phyloP scores from a whole-genome alignment of 2,888 invertebrate species.

The Mongoloraphidia duomilia region DNA sequence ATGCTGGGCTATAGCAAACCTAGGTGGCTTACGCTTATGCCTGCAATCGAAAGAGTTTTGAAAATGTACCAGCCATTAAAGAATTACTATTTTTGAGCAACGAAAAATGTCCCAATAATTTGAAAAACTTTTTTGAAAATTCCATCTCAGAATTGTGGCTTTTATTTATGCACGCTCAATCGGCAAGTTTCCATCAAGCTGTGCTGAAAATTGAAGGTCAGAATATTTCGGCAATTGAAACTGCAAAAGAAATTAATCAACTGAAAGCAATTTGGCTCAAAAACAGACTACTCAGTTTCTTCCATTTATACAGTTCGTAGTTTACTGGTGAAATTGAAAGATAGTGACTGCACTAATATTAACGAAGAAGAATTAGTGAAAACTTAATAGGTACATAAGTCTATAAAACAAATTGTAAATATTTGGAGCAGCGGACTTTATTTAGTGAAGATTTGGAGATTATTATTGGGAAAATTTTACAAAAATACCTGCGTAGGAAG shows the following conservation, averaged over 20 bases:
- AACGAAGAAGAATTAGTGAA: slow-evolving; percentile 17
- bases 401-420: slow-evolving; percentile 18
- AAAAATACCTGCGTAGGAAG: slow-evolving; percentile 16
- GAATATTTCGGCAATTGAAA: slow-evolving; percentile 16
- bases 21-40: slow-evolving; percentile 18
- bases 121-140: slow-evolving; percentile 19
- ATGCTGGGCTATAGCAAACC: slow-evolving; percentile 15
- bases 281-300: slow-evolving; percentile 13
- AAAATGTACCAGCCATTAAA: slow-evolving; percentile 22
- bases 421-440: slow-evolving; percentile 16
- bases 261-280: slow-evolving; percentile 14
- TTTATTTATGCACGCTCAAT: slow-evolving; percentile 17
- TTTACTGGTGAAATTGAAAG: slow-evolving; percentile 16
- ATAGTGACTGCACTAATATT: slow-evolving; percentile 17
- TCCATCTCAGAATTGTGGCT: slow-evolving; percentile 19
- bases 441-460: slow-evolving; percentile 17
- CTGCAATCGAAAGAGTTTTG: slow-evolving; percentile 16
- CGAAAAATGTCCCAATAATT: slow-evolving; percentile 18
- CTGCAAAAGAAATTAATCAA: slow-evolving; percentile 17
- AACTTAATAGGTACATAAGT: slow-evolving; percentile 9
- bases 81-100: slow-evolving; percentile 20
- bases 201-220: slow-evolving; percentile 15
- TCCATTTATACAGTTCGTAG: slow-evolving; percentile 12
- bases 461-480: slow-evolving; percentile 19
- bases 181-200: slow-evolving; percentile 13